Base-by-base conservation (phyloP, 2,888 invertebrate genomes). In the Pterostichus madidus region DNA sequence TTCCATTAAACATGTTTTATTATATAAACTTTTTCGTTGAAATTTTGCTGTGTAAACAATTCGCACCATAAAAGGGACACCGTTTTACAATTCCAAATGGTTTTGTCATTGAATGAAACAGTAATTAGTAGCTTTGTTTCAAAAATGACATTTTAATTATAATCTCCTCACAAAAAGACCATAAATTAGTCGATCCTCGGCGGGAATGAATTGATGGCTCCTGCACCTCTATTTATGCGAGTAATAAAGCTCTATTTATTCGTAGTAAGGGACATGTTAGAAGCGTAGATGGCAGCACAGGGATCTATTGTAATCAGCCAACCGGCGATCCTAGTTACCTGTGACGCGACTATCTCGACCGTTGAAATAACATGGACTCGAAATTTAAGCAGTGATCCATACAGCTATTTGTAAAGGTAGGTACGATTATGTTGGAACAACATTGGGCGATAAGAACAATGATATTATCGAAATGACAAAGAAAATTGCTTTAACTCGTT, bases 191-290 rank as follows among this genome's bases (percentile, higher is more conserved):
- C 24, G 71, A 73, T 46, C 11, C 75, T 75, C 75, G 5, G 75
- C 32, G 49, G 86, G 85, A 85, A 86, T 85, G 84, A 86, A 86
- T 86, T 86, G 86, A 85, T 85, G 86, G 32, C 46, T 75, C 32
- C 52, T 84, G 64, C 84, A 84, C 85, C 84, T 85, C 84, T 86
- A 86, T 86, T 86, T 86, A 85, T 85, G 85, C 85, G 85, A 84
- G 86, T 85, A 85, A 86, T 86, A 86, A 86, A 86, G 86, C 83
- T 76, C 84, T 85, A 85, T 85, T 85, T 85, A 85, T 85, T 85
- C 84, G 84, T 85, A 84, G 84, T 85, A 83, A 84, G 85, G 85
- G 85, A 85, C 85, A 85, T 84, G 84, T 85, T 84, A 80, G 84
- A 85, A 85, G 83, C 79, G 81, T 76, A 83, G 84, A 85, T 85